Base-by-base conservation (phyloP, 2,797 vertebrate genomes). In the Pelodytes ibericus region DNA sequence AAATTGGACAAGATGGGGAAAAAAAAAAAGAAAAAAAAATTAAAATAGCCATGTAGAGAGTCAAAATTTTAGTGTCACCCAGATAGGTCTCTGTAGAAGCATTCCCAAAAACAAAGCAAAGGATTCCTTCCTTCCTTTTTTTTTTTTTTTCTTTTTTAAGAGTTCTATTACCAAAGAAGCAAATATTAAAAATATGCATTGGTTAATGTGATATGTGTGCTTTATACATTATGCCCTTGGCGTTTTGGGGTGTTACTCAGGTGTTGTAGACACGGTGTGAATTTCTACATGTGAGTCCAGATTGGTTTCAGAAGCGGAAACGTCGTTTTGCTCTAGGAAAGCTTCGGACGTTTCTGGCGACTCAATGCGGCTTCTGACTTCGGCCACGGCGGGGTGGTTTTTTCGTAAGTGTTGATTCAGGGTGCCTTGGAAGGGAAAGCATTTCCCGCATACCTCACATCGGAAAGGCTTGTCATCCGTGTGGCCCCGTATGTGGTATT, bases 381-480 rank as follows among this genome's bases (percentile, higher is more conserved):
- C 90, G 0, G 92, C 92, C 11, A 91, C 83, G 0, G 93, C 95
- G 1, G 97, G 95, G 90, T 99, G 98, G 87, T 99, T 99, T 91
- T 99, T 99, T 82, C 98, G 91, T 92, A 99, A 92, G 90, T 99
- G 98, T 91, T 99, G 98, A 90, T 99, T 99, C 78, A 99, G 94
- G 60, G 98, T 99, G 78, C 97, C 98, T 86, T 99, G 98, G 91
- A 99, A 99, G 15, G 98, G 97, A 89, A 99, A 99, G 88, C 98
- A 99, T 87, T 99, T 99, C 57, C 98, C 97, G 69, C 98, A 99
- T 87, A 99, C 95, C 89, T 98, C 96, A 84, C 98, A 99, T 87
- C 96, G 96, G 90, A 99, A 99, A 72, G 98, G 98, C 83, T 99
- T 99, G 87, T 99, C 98, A 86, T 99, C 98, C 1, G 98, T 99